Base-by-base conservation (phyloP, 2,888 invertebrate genomes). In the Candidula unifasciata region DNA sequence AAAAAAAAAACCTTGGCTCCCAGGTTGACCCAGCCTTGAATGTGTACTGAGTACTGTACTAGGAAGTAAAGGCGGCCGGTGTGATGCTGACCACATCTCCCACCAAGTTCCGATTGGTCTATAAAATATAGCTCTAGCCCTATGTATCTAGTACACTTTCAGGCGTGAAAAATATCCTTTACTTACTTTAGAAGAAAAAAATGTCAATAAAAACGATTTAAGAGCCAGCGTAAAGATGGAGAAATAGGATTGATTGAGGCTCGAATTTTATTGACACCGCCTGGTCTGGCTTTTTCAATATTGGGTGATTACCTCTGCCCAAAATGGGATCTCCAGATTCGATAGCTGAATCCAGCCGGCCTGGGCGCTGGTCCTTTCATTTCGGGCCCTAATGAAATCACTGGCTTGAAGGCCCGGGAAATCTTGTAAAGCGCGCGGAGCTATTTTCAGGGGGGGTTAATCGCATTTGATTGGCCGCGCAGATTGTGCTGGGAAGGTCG, bases 401-500 rank as follows among this genome's bases (percentile, higher is more conserved):
- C 16, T 24, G 13, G 37, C 21, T 74, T 16, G 24, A 74, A 57
- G 74, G 27, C 18, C 52, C 24, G 66, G 71, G n/a, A 6, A 24
- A 27, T 74, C 82, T 74, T 74, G 73, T 74, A 69, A 44, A n/a
- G 21, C 30, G 24, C 82, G 27, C 74, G 60, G 35, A 35, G 60
- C 64, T 82, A 74, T 82, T 74, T 82, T 30, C 27, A 57, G 37
- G 30, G 37, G 30, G 33, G 82, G 66, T 73, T 74, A 82, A 82
- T 74, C 64, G 44, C 74, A 71, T 60, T 60, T 82, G 74, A 82
- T 82, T 82, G 82, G 74, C 1, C 24, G 74, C 30, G n/a, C 74
- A 71, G 80, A 80, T 71, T 80, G 71, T 30, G 24, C 37, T 3
- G 71, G 57, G 33, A 71, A 33, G 71, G 18, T 30, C 80, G 33